Evolutionary conservation across 2,888 invertebrate species (phyloP).

Genomic region (Endomychus coccineus): DNA sequence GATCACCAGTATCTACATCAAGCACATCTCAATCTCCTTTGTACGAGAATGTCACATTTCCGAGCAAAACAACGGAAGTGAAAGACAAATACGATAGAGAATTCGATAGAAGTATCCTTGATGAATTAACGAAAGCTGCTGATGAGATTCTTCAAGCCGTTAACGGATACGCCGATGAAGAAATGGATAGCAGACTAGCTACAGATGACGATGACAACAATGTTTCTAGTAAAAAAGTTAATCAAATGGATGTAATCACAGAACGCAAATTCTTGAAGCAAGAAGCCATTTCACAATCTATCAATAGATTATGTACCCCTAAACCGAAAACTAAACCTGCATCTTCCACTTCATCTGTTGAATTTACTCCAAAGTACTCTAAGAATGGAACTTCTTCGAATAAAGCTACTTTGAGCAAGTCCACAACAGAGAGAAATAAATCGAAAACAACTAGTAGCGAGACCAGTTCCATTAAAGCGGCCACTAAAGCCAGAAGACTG

Average conservation of each 20-base stretch:
- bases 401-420: slow-evolving; percentile 15
- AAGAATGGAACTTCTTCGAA: slow-evolving; percentile 15
- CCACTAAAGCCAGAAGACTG: slow-evolving; percentile 42
- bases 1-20: no score
- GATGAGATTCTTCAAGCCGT: slow-evolving; percentile 54
- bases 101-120: slow-evolving; percentile 44
- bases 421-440: slow-evolving; percentile 23
- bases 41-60: slow-evolving; percentile 38
- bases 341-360: slow-evolving; percentile 42
- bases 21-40: slow-evolving; percentile 25
- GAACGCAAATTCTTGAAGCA: slow-evolving; percentile 41
- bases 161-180: slow-evolving; percentile 48
- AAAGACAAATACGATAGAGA: slow-evolving; percentile 31
- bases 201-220: no score
- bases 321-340: slow-evolving; percentile 34
- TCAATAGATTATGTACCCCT: slow-evolving; percentile 17
- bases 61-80: slow-evolving; percentile 17
- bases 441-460: slow-evolving; percentile 26
- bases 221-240: slow-evolving; percentile 17
- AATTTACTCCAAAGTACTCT: slow-evolving; percentile 28
- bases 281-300: slow-evolving; percentile 23
- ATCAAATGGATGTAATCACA: slow-evolving; percentile 21
- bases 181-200: slow-evolving; percentile 27
- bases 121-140: slow-evolving; percentile 52
- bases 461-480: slow-evolving; percentile 27